Evolutionary conservation across 1,140 invertebrate genomes (phyloP).

Genomic region (Melitaea cinxia): DNA sequence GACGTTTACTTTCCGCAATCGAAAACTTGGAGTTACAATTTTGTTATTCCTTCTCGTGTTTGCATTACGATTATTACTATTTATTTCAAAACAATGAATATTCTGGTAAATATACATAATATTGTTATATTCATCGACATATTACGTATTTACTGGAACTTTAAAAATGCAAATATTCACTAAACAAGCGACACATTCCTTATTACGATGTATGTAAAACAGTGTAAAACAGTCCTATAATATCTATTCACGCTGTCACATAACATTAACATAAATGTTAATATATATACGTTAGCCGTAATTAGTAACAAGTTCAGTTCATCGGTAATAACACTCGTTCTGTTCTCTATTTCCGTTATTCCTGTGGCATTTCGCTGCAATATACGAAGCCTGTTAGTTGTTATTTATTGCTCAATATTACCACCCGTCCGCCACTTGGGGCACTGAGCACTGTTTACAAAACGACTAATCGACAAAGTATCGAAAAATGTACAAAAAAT

Average conservation of each 20-base stretch:
- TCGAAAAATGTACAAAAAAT: not conserved
- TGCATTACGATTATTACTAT: too few relatives aligned
- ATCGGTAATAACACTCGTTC: conserved; percentile 33
- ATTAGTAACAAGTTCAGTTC: conserved; percentile 28
- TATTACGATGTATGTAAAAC: not conserved
- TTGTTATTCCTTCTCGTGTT: too few relatives aligned
- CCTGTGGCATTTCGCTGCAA: conserved; percentile 25
- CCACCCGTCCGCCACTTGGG: conserved; percentile 28
- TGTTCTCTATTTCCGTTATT: conserved; percentile 33
- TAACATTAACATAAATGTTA: conserved; percentile 27
- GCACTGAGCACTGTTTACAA: conserved; percentile 18
- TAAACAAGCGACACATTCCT: not conserved
- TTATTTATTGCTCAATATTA: conserved; percentile 39
- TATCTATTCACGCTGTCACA: conserved; percentile 15
- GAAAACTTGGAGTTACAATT: too few relatives aligned
- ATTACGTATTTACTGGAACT: too few relatives aligned
- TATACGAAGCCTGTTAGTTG: conserved; percentile 35
- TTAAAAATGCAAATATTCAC: not conserved
- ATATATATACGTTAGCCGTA: conserved; percentile 27
- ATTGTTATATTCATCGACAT: too few relatives aligned
- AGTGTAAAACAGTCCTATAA: not conserved
- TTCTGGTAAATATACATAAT: too few relatives aligned
- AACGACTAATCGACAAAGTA: not conserved
- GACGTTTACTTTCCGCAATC: too few relatives aligned
- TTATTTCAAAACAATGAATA: too few relatives aligned